phyloP scores from a whole-genome alignment of 2,797 vertebrate species.

The Crossoptilon crossoptilon region DNA sequence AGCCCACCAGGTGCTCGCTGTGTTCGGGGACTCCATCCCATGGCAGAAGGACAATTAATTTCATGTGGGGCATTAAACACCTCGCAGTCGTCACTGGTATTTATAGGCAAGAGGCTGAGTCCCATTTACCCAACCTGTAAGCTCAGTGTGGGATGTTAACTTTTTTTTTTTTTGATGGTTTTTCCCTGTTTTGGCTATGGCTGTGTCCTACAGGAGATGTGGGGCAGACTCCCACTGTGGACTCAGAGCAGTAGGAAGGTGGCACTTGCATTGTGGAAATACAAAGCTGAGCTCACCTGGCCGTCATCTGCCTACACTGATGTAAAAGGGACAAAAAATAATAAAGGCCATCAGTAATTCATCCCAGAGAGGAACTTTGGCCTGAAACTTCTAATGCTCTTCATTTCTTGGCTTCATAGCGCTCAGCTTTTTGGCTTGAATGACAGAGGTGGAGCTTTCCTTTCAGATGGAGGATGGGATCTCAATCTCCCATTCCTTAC shows the following conservation, averaged over 20 bases:
- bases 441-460: not conserved
- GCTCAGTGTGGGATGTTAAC: not conserved
- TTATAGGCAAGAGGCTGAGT: not conserved
- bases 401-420: not conserved
- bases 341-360: not conserved
- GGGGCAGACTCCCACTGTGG: not conserved
- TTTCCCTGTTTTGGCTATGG: not conserved
- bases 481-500: not conserved
- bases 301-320: not conserved
- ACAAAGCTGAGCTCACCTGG: not conserved
- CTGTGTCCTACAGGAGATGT: not conserved
- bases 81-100: not conserved
- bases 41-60: not conserved
- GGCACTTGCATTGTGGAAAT: not conserved
- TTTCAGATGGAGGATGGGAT: not conserved
- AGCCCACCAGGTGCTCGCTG: not conserved
- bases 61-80: not conserved
- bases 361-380: not conserved
- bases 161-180: not conserved
- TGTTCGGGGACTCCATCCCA: fast-evolving
- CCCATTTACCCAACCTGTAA: fast-evolving
- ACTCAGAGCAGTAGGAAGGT: not conserved
- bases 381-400: not conserved
- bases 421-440: not conserved
- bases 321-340: not conserved